Base-by-base conservation (phyloP, 2,797 vertebrate species). In the Thalassophryne amazonica region DNA sequence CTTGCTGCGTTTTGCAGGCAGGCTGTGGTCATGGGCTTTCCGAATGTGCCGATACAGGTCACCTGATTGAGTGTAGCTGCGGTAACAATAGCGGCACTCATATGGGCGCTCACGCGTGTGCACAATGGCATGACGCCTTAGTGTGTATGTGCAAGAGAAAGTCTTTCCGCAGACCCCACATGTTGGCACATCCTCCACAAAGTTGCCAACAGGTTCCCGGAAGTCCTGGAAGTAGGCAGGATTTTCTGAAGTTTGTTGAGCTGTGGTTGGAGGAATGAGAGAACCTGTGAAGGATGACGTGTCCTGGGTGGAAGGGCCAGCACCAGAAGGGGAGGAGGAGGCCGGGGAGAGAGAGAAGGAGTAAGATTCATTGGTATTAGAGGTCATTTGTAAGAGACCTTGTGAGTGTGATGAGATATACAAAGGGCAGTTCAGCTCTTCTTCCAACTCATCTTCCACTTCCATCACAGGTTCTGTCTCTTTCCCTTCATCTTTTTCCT, bases 11-110 rank as follows among this genome's bases (percentile, higher is more conserved):
- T 97, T 97, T 47, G 91, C 78, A 0, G 91, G 83, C 40, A 91
- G 72, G 1, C 91, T 92, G 27, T 92, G 90, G 28, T 95, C 93
- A 21, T 98, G 96, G 4, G 93, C 93, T 69, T 97, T 98, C 24
- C 95, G 93, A 64, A 98, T 95, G 63, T 98, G 96, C 28, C 96
- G 88, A 67, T 97, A 98, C 24, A 98, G 85, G 85, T 97, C 96
- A 2, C 96, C 96, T 0, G 95, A 96, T 54, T 98, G 96, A 0
- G 96, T 97, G 85, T 98, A 98, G 80, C 94, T 96, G 29, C 96
- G 91, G 60, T 95, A 93, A 71, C 96, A 98, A 75, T 96, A 97
- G 49, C 93, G 94, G 47, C 96, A 97, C 75, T 96, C 94, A 0
- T 95, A 97, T 0, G 96, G 96, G 0, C 96, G 91, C 46, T 97